phyloP scores from a whole-genome alignment of 2,797 vertebrate genomes.

The Austrolebias charrua region DNA sequence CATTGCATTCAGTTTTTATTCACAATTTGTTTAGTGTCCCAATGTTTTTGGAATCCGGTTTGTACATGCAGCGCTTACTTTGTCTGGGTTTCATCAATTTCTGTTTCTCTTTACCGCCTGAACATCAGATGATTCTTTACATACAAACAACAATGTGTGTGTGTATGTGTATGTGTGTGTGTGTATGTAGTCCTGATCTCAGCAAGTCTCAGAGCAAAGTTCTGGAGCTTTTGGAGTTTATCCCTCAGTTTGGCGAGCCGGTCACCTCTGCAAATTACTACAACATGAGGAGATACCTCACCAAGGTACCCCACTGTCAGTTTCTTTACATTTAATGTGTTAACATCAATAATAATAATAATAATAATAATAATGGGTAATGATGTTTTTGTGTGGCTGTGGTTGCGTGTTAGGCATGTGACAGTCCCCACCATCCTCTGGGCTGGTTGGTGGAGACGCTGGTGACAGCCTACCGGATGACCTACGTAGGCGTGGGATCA shows the following conservation, averaged over 20 bases:
- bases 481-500: constrained; percentile 93
- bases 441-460: constrained; percentile 92
- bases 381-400: not conserved
- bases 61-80: no score
- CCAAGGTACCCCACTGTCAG: constrained; percentile 79
- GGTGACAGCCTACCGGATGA: constrained; percentile 97
- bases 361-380: not conserved
- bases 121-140: no score
- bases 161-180: constrained; percentile 29
- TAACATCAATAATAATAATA: not conserved
- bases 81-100: no score
- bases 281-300: constrained; percentile 89
- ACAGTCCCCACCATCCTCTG: constrained; percentile 92
- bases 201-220: constrained; percentile 88
- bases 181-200: constrained; percentile 83
- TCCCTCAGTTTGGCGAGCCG: constrained; percentile 87
- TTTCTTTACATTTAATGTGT: not conserved
- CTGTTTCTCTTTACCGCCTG: no score
- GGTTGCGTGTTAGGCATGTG: constrained; percentile 84
- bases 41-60: no score
- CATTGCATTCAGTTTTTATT: no score
- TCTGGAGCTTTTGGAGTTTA: constrained; percentile 93
- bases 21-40: no score
- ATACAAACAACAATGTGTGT: no score
- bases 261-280: constrained; percentile 91